Evolutionary conservation across 2,113 vertebrate species (phyloP), one percentile per base, ranked within the genome.

Genomic region (Podarcis raffonei): DNA sequence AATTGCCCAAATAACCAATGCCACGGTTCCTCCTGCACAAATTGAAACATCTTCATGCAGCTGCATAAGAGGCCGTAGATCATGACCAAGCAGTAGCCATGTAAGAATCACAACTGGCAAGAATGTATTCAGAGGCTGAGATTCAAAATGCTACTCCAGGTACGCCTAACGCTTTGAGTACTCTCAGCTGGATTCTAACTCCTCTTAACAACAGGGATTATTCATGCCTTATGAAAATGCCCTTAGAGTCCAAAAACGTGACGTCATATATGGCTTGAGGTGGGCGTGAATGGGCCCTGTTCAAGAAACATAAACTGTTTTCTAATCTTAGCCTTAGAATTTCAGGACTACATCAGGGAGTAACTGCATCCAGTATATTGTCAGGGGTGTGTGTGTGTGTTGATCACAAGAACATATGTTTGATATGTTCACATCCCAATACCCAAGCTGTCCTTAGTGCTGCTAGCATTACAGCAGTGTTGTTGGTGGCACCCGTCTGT

Each of bases 1-100:
- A 42, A 71, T 16, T 62, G 6, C 39, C 48, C 87, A 65, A 2
- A 76, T 37, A 30, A 0, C 53, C 68, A 37, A 91, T 72, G 1
- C 20, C 83, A 35, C 68, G 1, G 1, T 87, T 94, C 42, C 18
- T 91, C 6, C 18, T 83, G 30, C 3, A 90, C 84, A 15, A 75
- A 74, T 32, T 53, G 69, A 74, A 84, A 57, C 42, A 57, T 84
- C 39, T 13, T 57, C n/a, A 13, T 72, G 42, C 18, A 87, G 35
- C 25, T 86, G 75, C 5, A 62, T 13, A 69, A 5, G 25, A 20
- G 27, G 16, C 66, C 12, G n/a, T 7, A 71, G 25, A 69, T 53
- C 11, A 22, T 15, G 35, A 83, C n/a, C 39, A 48, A 66, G 39
- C 35, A 32, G 20, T 57, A 22, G 16, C 9, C 57, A 32, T 81